phyloP scores from a whole-genome alignment of 2,113 vertebrate genomes.

The Oreochromis niloticus region DNA sequence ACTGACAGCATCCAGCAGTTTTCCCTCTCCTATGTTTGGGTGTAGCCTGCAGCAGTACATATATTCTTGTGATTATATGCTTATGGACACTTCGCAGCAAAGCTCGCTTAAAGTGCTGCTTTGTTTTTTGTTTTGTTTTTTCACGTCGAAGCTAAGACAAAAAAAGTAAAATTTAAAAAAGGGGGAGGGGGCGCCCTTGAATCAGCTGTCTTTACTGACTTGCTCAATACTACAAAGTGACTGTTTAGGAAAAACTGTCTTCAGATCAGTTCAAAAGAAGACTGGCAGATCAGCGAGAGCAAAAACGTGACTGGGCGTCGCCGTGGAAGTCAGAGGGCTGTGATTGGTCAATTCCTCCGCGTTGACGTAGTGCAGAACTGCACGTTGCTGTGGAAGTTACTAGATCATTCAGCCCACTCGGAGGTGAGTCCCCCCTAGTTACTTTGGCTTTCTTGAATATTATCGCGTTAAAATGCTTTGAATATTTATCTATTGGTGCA shows the following conservation, averaged over 20 bases:
- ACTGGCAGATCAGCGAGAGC: neutral
- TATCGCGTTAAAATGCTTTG: neutral
- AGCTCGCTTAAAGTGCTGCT: neutral
- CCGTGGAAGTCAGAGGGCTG: neutral
- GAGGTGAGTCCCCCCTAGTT: neutral
- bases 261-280: neutral
- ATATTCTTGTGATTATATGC: neutral
- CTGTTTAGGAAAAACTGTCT: neutral
- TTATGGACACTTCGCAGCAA: neutral
- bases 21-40: neutral
- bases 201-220: neutral
- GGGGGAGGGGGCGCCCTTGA: neutral
- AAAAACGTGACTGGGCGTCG: slow-evolving; percentile 3
- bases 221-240: rapidly evolving
- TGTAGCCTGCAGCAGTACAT: neutral
- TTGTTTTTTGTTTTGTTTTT: neutral
- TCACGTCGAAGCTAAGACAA: neutral
- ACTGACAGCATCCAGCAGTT: neutral
- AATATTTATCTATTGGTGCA: neutral
- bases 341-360: slow-evolving; percentile 31
- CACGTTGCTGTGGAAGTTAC: neutral
- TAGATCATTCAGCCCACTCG: neutral
- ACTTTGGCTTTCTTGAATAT: too few relatives aligned
- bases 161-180: neutral
- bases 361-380: neutral